phyloP scores from a whole-genome alignment of 1,140 invertebrate genomes.

The Cotesia typhae region DNA sequence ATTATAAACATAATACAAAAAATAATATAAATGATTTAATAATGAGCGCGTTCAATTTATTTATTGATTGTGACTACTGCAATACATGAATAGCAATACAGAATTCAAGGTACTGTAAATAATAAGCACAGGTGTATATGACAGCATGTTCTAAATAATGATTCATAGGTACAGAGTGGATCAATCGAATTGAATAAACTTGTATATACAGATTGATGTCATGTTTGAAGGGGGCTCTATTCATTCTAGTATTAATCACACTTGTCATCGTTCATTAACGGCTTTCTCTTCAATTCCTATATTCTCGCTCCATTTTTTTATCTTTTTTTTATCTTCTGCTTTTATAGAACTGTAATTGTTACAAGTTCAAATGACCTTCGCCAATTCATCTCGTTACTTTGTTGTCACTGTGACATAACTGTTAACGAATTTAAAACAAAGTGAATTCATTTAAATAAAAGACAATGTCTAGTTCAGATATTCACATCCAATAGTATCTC shows the following conservation, averaged over 20 bases:
- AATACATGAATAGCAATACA: too few relatives aligned
- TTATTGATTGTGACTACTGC: too few relatives aligned
- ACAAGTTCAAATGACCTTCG: too few relatives aligned
- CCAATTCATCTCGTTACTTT: background rate
- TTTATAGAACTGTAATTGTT: background rate
- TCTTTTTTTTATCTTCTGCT: background rate
- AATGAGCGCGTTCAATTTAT: too few relatives aligned
- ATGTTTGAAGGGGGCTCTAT: conserved; percentile 4
- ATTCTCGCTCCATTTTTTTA: background rate
- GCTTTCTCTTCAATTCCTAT: conserved; percentile 2
- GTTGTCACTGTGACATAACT: background rate
- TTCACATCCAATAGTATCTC: too few relatives aligned
- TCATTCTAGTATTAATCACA: conserved; percentile 12
- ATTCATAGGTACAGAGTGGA: conserved; percentile 15
- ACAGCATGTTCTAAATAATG: conserved; percentile 20
- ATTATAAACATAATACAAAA: too few relatives aligned
- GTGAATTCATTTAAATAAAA: too few relatives aligned
- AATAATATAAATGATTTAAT: too few relatives aligned
- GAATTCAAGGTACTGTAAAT: too few relatives aligned
- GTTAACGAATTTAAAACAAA: too few relatives aligned
- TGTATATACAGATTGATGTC: conserved; percentile 5
- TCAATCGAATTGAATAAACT: conserved; percentile 22
- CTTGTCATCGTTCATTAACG: conserved; percentile 11
- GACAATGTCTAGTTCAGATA: too few relatives aligned
- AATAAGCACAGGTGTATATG: conserved; percentile 14